Conservation (phyloP, 1,140 invertebrate species). For the Cardiocondyla obscurior region DNA sequence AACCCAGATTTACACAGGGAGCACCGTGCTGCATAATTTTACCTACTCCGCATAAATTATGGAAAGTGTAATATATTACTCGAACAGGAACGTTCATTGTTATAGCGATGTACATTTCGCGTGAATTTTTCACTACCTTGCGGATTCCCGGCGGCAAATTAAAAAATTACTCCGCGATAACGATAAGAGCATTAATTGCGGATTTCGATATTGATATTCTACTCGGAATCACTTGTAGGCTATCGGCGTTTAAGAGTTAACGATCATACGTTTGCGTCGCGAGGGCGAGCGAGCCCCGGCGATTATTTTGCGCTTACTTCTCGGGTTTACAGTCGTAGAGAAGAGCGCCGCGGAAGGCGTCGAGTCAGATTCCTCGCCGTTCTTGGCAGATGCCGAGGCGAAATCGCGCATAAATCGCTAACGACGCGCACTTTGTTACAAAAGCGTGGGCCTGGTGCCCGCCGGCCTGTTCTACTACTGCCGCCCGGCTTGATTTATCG, state of each 20-base stretch:
- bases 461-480: slow-evolving; percentile 33
- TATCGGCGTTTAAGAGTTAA: neutral
- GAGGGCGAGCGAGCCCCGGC: neutral
- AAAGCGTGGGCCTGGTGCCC: slow-evolving; percentile 56
- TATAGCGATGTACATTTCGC: neutral
- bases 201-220: neutral
- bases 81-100: neutral
- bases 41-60: slow-evolving; percentile 10
- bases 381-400: slow-evolving; percentile 61
- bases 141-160: neutral
- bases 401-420: slow-evolving; percentile 79
- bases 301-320: slow-evolving; percentile 44
- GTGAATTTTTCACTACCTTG: neutral
- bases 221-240: neutral
- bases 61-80: neutral
- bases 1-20: neutral
- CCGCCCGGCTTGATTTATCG: slow-evolving; percentile 76
- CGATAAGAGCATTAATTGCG: neutral
- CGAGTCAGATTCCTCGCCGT: slow-evolving; percentile 22
- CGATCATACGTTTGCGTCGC: neutral
- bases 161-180: neutral
- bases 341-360: slow-evolving; percentile 36
- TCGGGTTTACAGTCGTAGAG: slow-evolving; percentile 25
- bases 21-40: neutral
- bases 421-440: slow-evolving; percentile 73